Evolutionary conservation across 2,888 invertebrate species (phyloP).

Genomic region (Calameuta pallipes): DNA sequence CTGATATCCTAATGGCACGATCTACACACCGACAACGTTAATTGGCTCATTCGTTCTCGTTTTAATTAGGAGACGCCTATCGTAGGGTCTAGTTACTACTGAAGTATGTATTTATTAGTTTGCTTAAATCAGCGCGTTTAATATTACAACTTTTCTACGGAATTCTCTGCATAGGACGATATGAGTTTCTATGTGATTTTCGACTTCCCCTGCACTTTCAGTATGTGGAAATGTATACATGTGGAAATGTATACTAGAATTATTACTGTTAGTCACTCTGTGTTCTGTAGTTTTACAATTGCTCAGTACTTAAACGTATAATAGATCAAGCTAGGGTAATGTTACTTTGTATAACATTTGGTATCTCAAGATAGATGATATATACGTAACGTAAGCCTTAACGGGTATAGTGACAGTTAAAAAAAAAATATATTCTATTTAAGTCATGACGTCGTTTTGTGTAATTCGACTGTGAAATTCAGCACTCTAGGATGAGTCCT

Average conservation of each 20-base stretch:
- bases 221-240: not conserved
- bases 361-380: too few relatives aligned
- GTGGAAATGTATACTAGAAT: too few relatives aligned
- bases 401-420: not conserved
- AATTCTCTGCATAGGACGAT: not conserved
- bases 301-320: too few relatives aligned
- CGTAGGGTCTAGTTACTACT: not conserved
- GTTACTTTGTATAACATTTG: too few relatives aligned
- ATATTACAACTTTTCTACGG: not conserved
- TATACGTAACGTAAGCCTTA: too few relatives aligned
- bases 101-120: not conserved
- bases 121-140: not conserved
- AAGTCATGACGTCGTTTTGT: conserved; percentile 30
- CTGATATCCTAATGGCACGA: not conserved
- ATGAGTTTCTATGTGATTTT: not conserved
- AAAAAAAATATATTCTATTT: conserved; percentile 12
- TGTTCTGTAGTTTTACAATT: too few relatives aligned
- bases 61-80: not conserved
- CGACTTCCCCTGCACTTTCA: not conserved
- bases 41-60: not conserved
- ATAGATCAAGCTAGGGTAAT: too few relatives aligned
- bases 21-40: not conserved
- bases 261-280: too few relatives aligned
- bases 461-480: not conserved
- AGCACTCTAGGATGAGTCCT: not conserved